Evolutionary conservation across 1,140 invertebrate species (phyloP), one percentile per base, ranked within the genome.

Genomic region (Drosophila trapezifrons): DNA sequence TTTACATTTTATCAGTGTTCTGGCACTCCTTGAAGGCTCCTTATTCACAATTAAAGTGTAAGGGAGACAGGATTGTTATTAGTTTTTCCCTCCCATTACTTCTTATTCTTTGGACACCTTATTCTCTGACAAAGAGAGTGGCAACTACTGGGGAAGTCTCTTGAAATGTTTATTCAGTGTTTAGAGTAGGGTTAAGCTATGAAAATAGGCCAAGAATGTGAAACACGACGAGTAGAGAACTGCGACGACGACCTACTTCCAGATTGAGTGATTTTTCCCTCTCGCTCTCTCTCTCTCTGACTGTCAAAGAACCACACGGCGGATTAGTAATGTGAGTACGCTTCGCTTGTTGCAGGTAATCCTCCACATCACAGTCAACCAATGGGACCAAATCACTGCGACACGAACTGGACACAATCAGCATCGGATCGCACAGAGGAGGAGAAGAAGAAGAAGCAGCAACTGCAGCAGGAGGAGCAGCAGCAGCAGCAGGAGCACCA

Each of bases 381-480:
- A 87, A 87, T 87, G 83, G 83, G 83, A 87, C 83, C 83, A 87
- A 87, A 83, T 80, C 64, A 89, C 72, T 72, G 56, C 60, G 63
- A 73, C 51, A 66, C 71, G 43, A 89, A 86, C 62, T 86, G 84
- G 73, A 72, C 57, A 72, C 59, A 87, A 87, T 60, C 51, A 76
- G 73, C 63, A 67, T 55, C 47, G 67, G 66, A 76, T 51, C 49
- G 74, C 55, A 51, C 45, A 38, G 45, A 56, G 66, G 77, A 65
- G 60, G 49, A 40, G 75, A 55, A 81, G 66, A 12, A 47, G 59
- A 69, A 60, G 47, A n/a, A n/a, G 17, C 42, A n/a, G n/a, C n/a
- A n/a, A n/a, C n/a, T n/a, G n/a, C n/a, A n/a, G n/a, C n/a, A n/a
- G n/a, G n/a, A n/a, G 37, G 9, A 37, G n/a, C 9, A 46, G 27